Base-by-base conservation (phyloP, 2,888 invertebrate species). In the Lottia gigantea region DNA sequence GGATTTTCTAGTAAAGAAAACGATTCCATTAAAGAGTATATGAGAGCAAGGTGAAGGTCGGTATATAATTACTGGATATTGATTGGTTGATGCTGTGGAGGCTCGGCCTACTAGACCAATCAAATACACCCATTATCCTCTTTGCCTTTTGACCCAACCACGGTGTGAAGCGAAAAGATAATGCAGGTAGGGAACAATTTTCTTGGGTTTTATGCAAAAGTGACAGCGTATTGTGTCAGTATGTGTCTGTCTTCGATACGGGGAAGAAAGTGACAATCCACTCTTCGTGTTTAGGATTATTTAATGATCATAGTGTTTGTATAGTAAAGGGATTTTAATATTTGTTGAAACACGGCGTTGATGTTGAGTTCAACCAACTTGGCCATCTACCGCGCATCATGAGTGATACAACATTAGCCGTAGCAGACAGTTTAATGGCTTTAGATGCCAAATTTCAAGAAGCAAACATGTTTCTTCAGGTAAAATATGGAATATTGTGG, bases 201-300 rank as follows among this genome's bases (percentile, higher is more conserved):
- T 55, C 55, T 55, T 23, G 55, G 55, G 55, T 55, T 55, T 55
- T 55, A 55, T 55, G 55, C 55, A 55, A 55, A 55, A 55, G 55
- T 55, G 23, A 23, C 19, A 55, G 55, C 23, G 19, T 23, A 19
- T 19, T 19, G 55, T 55, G 19, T 55, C 55, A 55, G 55, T 55
- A 23, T 55, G 23, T 55, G 55, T 55, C 55, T 55, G 55, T 55
- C 55, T 55, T n/a, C 19, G 19, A 55, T 23, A 55, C 12, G 19
- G 23, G 12, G 11, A 55, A 55, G 19, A 55, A 55, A 23, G 55
- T 23, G 19, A 55, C 23, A 55, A 23, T 23, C 55, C 55, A 55
- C 55, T 23, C 55, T 55, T 14, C 14, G 8, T 40, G 40, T 40
- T 40, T 40, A 40, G 40, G 40, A 40, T 40, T 40, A 40, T 40